Evolutionary conservation across 2,888 invertebrate genomes (phyloP).

Genomic region (Rhagonycha fulva): DNA sequence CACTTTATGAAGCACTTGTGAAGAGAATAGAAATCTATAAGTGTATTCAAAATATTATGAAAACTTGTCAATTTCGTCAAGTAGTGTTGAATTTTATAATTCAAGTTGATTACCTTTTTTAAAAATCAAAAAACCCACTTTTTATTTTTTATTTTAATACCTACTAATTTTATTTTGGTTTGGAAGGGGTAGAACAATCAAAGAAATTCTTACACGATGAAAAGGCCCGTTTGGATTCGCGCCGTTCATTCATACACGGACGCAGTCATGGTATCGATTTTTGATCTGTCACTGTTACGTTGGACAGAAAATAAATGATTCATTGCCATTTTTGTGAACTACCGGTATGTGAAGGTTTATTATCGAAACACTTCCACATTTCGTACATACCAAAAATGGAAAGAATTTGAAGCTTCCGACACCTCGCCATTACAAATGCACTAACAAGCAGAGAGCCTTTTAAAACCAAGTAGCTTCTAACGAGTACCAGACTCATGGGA

Average conservation of each 20-base stretch:
- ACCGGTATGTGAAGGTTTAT: slow-evolving; percentile 7
- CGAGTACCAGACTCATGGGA: slow-evolving; percentile 29
- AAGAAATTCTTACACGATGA: too few species aligned
- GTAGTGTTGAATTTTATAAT: too few species aligned
- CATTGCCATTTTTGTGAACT: not conserved
- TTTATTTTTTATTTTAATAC: too few species aligned
- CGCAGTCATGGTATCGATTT: not conserved
- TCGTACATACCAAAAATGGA: slow-evolving; percentile 19
- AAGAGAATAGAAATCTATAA: not conserved
- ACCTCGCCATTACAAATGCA: slow-evolving; percentile 27
- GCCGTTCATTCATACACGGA: too few species aligned
- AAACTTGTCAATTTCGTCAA: not conserved
- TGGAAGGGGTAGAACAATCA: too few species aligned
- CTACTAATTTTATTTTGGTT: too few species aligned
- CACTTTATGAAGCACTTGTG: slow-evolving; percentile 2
- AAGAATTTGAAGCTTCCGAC: slow-evolving; percentile 32
- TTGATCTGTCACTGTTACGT: not conserved
- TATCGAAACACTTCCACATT: slow-evolving; percentile 25
- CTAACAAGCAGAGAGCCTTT: slow-evolving; percentile 31
- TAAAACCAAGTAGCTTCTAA: slow-evolving; percentile 15
- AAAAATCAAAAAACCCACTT: too few species aligned
- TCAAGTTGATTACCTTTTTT: too few species aligned
- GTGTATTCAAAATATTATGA: not conserved
- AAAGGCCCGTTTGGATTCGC: too few species aligned
- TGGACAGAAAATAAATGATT: not conserved